These are phyloP conservation scores for Camponotus floridanus DNA, from an alignment of 1,140 invertebrate species.

Conservation along the genomic window DNA sequence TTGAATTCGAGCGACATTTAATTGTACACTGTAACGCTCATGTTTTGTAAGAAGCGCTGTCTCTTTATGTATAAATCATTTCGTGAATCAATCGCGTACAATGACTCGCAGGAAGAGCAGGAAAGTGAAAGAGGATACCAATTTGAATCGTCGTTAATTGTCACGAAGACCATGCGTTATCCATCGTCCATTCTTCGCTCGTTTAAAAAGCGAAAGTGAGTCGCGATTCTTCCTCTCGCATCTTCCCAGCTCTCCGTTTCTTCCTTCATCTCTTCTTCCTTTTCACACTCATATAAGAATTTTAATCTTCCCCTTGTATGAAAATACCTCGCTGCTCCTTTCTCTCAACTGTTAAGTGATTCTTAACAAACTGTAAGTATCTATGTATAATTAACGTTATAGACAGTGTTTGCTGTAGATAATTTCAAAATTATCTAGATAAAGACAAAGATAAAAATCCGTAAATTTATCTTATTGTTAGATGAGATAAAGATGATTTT, in stretches of 20 bases:
- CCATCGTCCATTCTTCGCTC: slow-evolving; percentile 1
- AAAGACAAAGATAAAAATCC: no score
- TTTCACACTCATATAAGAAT: neutral
- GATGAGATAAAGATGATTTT: no score
- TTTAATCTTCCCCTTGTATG: neutral
- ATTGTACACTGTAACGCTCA: neutral
- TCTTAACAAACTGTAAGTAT: slow-evolving; percentile 10
- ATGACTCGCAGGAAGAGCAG: slow-evolving; percentile 11
- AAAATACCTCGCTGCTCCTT: slow-evolving; percentile 20
- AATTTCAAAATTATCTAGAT: no score
- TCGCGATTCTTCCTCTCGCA: neutral
- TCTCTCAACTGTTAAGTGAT: slow-evolving; percentile 10
- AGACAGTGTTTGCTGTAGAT: no score
- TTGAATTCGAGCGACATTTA: neutral
- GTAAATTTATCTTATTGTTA: no score
- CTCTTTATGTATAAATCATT: neutral
- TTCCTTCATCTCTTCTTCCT: neutral
- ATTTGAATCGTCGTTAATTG: slow-evolving; percentile 25
- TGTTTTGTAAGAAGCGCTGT: neutral
- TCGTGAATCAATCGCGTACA: slow-evolving; percentile 5
- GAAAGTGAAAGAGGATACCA: neutral
- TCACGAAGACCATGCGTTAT: slow-evolving; percentile 10
- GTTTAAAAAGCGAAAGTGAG: slow-evolving; percentile 37
- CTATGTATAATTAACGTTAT: slow-evolving; percentile 42
- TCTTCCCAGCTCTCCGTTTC: neutral